Evolutionary conservation across 92 coral and sea anemone species (phyloP).

Genomic region (Zoanthus sociatus): DNA sequence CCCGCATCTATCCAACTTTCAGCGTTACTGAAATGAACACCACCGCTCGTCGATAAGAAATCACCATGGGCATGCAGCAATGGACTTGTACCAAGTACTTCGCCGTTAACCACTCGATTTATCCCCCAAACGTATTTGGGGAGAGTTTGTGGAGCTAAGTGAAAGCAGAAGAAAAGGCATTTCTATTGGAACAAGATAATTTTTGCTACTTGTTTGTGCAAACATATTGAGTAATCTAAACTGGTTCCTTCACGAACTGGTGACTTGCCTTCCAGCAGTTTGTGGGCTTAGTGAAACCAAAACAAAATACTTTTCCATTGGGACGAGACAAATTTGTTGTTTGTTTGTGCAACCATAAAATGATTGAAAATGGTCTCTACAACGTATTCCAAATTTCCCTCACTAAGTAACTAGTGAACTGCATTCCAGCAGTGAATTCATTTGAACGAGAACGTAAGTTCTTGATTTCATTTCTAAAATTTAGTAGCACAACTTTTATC

Average conservation of each 20-base stretch:
- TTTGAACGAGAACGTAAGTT: too few relatives aligned
- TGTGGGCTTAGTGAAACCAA: slow-evolving; percentile 72
- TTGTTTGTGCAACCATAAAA: neutral
- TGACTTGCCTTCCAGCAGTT: too few relatives aligned
- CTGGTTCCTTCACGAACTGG: too few relatives aligned
- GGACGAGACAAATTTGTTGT: neutral
- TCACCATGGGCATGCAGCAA: slow-evolving; percentile 83
- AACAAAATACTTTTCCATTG: neutral
- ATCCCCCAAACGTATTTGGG: slow-evolving; percentile 90
- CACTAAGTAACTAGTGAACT: too few relatives aligned
- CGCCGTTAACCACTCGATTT: slow-evolving; percentile 84
- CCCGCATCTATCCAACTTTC: slow-evolving; percentile 99
- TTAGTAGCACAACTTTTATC: too few relatives aligned
- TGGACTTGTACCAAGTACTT: slow-evolving; percentile 78
- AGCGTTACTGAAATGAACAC: slow-evolving; percentile 81
- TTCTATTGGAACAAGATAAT: neutral
- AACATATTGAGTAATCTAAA: neutral
- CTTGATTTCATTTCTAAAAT: too few relatives aligned
- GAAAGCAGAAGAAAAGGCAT: neutral
- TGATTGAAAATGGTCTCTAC: too few relatives aligned
- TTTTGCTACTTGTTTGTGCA: neutral
- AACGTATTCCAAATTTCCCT: too few relatives aligned
- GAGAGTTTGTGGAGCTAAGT: slow-evolving; percentile 81
- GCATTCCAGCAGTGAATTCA: too few relatives aligned
- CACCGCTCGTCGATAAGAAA: slow-evolving; percentile 78